A percentile compares a stretch with the other conserved stretches of the same genome.
These are phyloP conservation scores for Pandemis corylana DNA, from an alignment of 2,888 invertebrate species.

Conservation along the genomic window DNA sequence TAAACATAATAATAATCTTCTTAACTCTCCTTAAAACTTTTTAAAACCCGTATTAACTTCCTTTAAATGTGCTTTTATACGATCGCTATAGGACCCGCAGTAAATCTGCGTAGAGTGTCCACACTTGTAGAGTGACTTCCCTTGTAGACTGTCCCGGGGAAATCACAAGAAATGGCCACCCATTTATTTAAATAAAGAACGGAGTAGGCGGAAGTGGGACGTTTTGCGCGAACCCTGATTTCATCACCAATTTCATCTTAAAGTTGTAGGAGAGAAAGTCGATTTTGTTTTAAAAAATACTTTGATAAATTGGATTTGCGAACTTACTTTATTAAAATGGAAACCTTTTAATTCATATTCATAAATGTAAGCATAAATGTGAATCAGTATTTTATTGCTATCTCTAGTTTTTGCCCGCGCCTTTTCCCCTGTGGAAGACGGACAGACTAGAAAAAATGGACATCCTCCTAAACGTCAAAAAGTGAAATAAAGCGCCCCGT, in stretches of 20 bases:
- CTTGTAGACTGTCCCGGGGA: constrained; percentile 41
- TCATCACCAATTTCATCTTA: not conserved
- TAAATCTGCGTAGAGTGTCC: constrained; percentile 41
- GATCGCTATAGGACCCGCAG: constrained; percentile 11
- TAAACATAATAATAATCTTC: no score
- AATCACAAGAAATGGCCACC: constrained; percentile 44
- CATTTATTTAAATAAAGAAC: constrained; percentile 44
- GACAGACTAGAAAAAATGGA: no score
- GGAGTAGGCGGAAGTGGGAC: constrained; percentile 9
- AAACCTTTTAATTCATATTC: no score
- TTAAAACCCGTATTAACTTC: not conserved
- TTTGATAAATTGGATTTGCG: not conserved
- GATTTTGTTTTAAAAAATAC: not conserved
- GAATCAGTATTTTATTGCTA: no score
- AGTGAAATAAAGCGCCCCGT: no score
- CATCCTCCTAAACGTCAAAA: no score
- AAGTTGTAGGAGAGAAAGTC: not conserved
- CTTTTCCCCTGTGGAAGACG: no score
- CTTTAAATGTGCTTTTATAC: not conserved
- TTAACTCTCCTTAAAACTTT: not conserved
- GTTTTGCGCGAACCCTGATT: constrained; percentile 16
- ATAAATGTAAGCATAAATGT: no score
- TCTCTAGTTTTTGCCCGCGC: no score
- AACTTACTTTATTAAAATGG: no score
- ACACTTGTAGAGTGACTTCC: constrained; percentile 41